These are phyloP conservation scores for Pluvialis apricaria DNA, from an alignment of 2,113 vertebrate genomes.

Conservation along the genomic window DNA sequence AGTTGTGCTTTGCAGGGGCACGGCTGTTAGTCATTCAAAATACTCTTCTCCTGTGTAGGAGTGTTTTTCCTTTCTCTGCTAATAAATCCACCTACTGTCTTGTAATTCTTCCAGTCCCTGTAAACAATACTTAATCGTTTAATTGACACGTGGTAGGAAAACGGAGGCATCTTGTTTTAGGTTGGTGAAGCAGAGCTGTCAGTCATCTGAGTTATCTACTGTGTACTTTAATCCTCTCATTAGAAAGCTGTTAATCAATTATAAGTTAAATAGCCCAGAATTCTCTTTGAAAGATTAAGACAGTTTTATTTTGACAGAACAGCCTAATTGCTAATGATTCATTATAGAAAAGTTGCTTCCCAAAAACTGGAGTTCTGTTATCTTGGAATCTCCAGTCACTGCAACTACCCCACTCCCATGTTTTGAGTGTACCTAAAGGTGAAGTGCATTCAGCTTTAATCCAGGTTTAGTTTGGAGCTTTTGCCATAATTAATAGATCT, in stretches of 20 bases:
- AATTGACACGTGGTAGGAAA: constrained; percentile 5
- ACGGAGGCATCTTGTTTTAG: neutral
- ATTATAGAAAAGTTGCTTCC: neutral
- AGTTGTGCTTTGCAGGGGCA: neutral
- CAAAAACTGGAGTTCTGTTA: neutral
- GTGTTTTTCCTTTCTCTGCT: constrained; percentile 53
- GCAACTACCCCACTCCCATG: neutral
- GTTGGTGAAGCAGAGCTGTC: neutral
- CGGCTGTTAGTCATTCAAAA: constrained; percentile 44
- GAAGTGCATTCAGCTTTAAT: neutral
- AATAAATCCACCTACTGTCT: constrained; percentile 58
- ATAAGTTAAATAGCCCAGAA: neutral
- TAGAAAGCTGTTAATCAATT: constrained; percentile 33
- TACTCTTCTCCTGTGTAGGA: constrained; percentile 5
- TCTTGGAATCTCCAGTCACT: neutral
- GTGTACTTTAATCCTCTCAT: constrained; percentile 4
- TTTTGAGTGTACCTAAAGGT: neutral
- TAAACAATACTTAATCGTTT: constrained; percentile 18
- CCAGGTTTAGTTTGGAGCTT: neutral
- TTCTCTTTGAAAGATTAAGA: constrained; percentile 9
- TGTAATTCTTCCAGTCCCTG: constrained; percentile 8
- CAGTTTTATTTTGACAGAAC: neutral
- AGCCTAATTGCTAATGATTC: neutral
- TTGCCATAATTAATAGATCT: neutral
- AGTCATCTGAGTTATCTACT: neutral